Conservation (phyloP, 2,888 invertebrate genomes). For the Gerris lacustris region DNA sequence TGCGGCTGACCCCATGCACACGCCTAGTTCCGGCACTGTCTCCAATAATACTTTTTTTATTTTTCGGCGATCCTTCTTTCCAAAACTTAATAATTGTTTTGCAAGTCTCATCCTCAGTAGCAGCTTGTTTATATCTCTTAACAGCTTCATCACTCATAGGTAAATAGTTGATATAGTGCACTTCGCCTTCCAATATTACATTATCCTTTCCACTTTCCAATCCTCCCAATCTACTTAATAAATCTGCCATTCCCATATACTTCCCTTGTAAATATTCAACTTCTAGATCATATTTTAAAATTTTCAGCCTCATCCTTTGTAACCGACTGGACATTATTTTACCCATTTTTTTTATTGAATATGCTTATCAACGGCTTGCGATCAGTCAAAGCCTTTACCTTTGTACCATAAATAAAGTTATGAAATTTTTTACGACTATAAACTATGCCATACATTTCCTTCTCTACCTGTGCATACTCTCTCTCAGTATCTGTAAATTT, state of each 20-base stretch:
- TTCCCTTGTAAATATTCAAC: not conserved
- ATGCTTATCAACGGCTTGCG: constrained; percentile 5
- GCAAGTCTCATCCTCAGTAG: not conserved
- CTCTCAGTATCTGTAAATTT: not conserved
- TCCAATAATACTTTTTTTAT: not conserved
- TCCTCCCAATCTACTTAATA: not conserved
- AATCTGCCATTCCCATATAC: not conserved
- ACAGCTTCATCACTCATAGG: not conserved
- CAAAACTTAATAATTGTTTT: not conserved
- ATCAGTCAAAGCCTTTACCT: constrained; percentile 1
- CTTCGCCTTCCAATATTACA: not conserved
- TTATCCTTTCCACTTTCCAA: not conserved
- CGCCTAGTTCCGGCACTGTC: too few relatives aligned
- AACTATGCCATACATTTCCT: constrained; percentile 34
- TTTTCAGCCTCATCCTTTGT: constrained; percentile 5
- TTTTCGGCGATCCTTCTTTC: not conserved
- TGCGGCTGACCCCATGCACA: too few relatives aligned
- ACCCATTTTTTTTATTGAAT: constrained; percentile 3
- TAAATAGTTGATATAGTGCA: not conserved
- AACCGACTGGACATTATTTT: constrained; percentile 2
- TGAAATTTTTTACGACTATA: constrained; percentile 2
- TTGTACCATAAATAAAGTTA: not conserved
- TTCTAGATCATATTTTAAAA: not conserved
- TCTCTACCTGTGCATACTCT: constrained; percentile 35
- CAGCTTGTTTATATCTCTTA: not conserved